Evolutionary conservation across 2,888 invertebrate species (phyloP).

Genomic region (Chrysolina haemoptera): DNA sequence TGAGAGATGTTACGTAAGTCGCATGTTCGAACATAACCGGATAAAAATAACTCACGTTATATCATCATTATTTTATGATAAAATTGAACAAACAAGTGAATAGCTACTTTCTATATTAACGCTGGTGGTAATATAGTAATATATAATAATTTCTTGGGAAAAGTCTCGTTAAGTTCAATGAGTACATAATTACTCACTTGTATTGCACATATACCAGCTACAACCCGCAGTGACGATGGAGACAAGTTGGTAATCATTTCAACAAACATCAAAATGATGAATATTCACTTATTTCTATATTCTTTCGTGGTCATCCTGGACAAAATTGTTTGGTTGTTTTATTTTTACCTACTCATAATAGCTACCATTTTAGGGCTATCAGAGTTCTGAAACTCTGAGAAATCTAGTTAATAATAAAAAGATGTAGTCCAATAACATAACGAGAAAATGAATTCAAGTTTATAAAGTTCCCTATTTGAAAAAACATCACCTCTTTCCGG

Average conservation of each 20-base stretch:
- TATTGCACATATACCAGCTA: background rate
- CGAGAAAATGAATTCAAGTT: too few relatives aligned
- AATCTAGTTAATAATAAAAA: too few relatives aligned
- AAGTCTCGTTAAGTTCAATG: background rate
- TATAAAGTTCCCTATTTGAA: too few relatives aligned
- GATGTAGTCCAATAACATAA: too few relatives aligned
- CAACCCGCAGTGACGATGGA: background rate
- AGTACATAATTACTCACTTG: background rate
- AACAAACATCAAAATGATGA: background rate
- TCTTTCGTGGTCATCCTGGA: too few relatives aligned
- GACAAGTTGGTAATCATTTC: background rate
- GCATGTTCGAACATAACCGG: conserved; percentile 18
- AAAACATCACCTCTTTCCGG: too few relatives aligned
- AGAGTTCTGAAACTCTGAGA: too few relatives aligned
- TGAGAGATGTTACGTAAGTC: conserved; percentile 13
- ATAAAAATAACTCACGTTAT: conserved; percentile 23
- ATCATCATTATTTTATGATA: conserved; percentile 15
- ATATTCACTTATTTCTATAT: background rate
- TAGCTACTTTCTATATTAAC: conserved; percentile 27
- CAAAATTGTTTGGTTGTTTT: too few relatives aligned
- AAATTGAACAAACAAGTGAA: conserved; percentile 23
- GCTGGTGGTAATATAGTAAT: background rate
- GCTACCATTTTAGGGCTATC: too few relatives aligned
- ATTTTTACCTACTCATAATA: too few relatives aligned
- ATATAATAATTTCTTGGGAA: conserved; percentile 9